Base-by-base conservation (phyloP, 1,140 invertebrate species). In the Magallana ariakensis region DNA sequence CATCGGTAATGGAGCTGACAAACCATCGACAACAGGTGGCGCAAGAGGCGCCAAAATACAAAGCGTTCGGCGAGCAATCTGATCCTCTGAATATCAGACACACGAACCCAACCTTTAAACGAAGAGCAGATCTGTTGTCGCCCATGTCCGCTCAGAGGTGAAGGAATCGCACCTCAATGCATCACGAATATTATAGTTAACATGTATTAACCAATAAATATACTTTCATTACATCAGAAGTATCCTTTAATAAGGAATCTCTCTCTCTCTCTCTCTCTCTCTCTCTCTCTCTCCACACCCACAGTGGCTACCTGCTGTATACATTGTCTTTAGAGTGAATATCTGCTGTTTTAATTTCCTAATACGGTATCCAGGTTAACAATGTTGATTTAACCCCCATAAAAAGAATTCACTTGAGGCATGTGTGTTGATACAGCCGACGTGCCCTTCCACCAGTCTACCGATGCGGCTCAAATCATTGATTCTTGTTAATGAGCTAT, bases 351-450 rank as follows among this genome's bases (percentile, higher is more conserved):
- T 46, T 75, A 1, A 75, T 19, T 19, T 70, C 26, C 9, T 75
- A 75, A 62, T 9, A 13, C 22, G 66, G 66, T 26, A 75, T 26
- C 22, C 66, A 13, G 66, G 66, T 33, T 75, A 75, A 75, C 6
- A 26, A 11, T 75, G 66, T 75, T 75, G 66, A 75, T 26, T 22
- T 75, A 75, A 26, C 22, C 22, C 66, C 22, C 13, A 13, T 75
- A 33, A 26, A 75, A 22, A 75, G 11, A 13, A 75, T 33, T 13
- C 10, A 26, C 15, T 26, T 11, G 22, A 11, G 33, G 66, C 66
- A 75, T 75, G 66, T 75, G 9, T 75, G 22, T 75, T 75, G 66
- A 75, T 26, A 13, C 66, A 75, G 66, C 66, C 22, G 66, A 19
- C 13, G 22, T 75, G 22, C 22, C 26, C 13, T 26, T 26, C 22